Conservation (phyloP, 2,888 invertebrate species). For the Syritta pipiens region DNA sequence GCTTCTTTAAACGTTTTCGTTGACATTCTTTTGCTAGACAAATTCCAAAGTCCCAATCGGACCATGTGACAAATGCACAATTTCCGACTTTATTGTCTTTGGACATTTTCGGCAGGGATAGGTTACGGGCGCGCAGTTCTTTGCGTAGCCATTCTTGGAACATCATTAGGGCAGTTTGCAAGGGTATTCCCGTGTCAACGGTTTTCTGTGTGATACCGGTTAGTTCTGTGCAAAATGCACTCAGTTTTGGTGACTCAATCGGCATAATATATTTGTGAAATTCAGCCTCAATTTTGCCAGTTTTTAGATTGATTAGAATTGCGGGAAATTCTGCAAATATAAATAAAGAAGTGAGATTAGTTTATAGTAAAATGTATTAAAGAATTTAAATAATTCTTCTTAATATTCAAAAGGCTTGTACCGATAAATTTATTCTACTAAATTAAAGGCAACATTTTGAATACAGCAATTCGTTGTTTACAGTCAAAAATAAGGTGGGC, state of each 20-base stretch:
- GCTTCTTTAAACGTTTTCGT: conserved; percentile 81
- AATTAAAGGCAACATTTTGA: too few relatives aligned
- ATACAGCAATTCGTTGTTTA: too few relatives aligned
- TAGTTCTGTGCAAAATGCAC: conserved; percentile 82
- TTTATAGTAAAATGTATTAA: neutral
- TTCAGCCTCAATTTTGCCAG: conserved; percentile 81
- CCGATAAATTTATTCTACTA: too few relatives aligned
- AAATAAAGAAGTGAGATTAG: neutral
- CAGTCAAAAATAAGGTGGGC: too few relatives aligned
- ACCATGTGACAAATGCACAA: conserved; percentile 82
- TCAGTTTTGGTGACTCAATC: conserved; percentile 81
- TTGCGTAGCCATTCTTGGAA: conserved; percentile 82
- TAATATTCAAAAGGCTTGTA: too few relatives aligned
- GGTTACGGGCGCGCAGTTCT: conserved; percentile 75
- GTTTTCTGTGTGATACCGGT: conserved; percentile 82
- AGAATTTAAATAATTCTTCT: too few relatives aligned
- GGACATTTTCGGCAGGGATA: conserved; percentile 77
- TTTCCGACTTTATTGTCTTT: conserved; percentile 80
- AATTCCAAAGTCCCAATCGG: conserved; percentile 83
- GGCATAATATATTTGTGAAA: conserved; percentile 84
- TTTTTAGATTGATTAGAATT: conserved; percentile 81
- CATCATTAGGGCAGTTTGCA: conserved; percentile 80
- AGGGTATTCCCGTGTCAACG: conserved; percentile 80
- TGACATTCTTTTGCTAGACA: conserved; percentile 82
- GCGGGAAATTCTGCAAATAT: conserved; percentile 83